phyloP scores from a whole-genome alignment of 92 coral and sea anemone genomes.

The Desmophyllum pertusum region DNA sequence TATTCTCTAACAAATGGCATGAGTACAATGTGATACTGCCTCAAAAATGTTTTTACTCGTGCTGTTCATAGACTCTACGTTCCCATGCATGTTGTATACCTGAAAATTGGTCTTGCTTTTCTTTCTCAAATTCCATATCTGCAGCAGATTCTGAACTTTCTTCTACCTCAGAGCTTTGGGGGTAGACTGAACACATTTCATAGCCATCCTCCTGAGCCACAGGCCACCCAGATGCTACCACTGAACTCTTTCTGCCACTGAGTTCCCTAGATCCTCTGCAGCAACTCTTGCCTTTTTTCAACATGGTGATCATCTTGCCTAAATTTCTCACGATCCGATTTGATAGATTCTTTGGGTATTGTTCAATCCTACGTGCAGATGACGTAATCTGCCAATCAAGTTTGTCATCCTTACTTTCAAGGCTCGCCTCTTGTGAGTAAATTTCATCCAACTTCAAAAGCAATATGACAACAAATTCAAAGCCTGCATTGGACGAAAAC shows the following conservation, averaged over 20 bases:
- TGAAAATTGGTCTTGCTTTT: slow-evolving; percentile 48
- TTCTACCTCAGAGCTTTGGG: slow-evolving; percentile 71
- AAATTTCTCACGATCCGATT: slow-evolving; percentile 52
- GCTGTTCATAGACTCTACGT: neutral
- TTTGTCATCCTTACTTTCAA: neutral
- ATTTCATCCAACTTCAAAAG: slow-evolving; percentile 69
- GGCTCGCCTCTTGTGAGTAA: neutral
- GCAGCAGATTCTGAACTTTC: slow-evolving; percentile 91
- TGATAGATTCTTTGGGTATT: slow-evolving; percentile 20
- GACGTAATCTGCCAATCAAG: neutral
- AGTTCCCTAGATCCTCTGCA: slow-evolving; percentile 35
- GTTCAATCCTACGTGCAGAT: slow-evolving; percentile 14
- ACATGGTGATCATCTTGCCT: slow-evolving; percentile 68
- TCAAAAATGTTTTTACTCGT: no score
- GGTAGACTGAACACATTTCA: slow-evolving; percentile 3
- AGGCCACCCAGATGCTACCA: slow-evolving; percentile 3
- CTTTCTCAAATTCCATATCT: slow-evolving; percentile 85
- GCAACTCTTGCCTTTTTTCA: slow-evolving; percentile 75
- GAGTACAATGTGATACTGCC: neutral
- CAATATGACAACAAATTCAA: slow-evolving; percentile 54
- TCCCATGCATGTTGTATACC: slow-evolving; percentile 22
- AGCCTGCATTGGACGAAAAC: slow-evolving; percentile 67
- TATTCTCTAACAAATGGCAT: no score
- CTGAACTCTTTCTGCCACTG: slow-evolving; percentile 19
- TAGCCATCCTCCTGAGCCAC: slow-evolving; percentile 9